Conservation (phyloP, 2,797 vertebrate species). For the Etheostoma perlongum region DNA sequence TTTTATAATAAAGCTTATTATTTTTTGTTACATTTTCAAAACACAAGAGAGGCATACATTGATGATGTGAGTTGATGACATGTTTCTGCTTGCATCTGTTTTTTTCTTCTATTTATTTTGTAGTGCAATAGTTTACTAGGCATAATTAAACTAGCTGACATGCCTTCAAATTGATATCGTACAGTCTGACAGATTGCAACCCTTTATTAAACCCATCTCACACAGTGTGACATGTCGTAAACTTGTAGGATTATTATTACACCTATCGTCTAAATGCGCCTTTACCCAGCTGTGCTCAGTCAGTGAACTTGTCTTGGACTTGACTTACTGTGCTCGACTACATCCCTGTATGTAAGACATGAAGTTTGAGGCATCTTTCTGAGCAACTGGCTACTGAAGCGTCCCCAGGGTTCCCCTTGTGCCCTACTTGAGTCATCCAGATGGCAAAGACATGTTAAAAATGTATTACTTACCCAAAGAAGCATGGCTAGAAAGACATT, state of each 20-base stretch:
- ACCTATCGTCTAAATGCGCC: not conserved
- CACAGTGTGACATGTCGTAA: not conserved
- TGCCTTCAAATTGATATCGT: not conserved
- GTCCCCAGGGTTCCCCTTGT: slow-evolving; percentile 26
- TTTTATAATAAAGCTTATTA: not conserved
- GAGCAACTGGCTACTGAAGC: slow-evolving; percentile 5
- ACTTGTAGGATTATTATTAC: slow-evolving; percentile 1
- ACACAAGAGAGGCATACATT: not conserved
- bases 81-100: not conserved
- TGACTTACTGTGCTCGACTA: not conserved
- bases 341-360: slow-evolving; percentile 35
- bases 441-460: slow-evolving; percentile 34
- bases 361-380: slow-evolving; percentile 31
- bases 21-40: not conserved
- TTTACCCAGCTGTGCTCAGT: not conserved
- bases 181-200: slow-evolving; percentile 9
- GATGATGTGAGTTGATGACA: not conserved
- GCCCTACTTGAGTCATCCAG: slow-evolving; percentile 38
- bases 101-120: not conserved
- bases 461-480: slow-evolving; percentile 37
- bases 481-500: slow-evolving; percentile 27
- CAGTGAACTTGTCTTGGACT: not conserved
- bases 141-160: not conserved
- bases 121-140: not conserved
- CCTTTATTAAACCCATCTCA: not conserved